These are phyloP conservation scores for Macaca nemestrina DNA, from an alignment of 2,113 vertebrate species.

Conservation along the genomic window DNA sequence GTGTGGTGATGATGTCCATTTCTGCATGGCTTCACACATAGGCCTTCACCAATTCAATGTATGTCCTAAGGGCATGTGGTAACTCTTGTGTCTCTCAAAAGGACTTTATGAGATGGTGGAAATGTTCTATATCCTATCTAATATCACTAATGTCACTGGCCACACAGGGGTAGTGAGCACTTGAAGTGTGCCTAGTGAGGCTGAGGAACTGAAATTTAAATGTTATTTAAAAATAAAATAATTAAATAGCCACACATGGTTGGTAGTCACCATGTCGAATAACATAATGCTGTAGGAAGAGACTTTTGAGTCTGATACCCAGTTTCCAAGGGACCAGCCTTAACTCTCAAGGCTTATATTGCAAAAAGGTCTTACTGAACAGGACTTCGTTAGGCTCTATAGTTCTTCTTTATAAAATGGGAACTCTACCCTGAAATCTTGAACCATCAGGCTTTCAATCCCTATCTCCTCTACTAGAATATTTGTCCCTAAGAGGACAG, in stretches of 20 bases:
- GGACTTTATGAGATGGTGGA: not conserved
- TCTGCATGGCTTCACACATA: not conserved
- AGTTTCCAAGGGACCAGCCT: not conserved
- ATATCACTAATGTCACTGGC: not conserved
- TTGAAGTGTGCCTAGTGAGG: not conserved
- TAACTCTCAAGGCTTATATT: not conserved
- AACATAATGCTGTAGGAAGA: not conserved
- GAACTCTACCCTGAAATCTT: not conserved
- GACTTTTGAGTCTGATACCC: not conserved
- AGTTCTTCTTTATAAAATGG: not conserved
- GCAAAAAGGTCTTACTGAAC: not conserved
- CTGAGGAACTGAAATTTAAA: not conserved
- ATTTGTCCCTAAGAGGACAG: not conserved
- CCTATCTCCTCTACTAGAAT: not conserved
- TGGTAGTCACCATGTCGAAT: not conserved
- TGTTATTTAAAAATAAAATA: not conserved
- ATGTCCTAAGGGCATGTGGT: too few species aligned
- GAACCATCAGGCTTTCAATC: not conserved
- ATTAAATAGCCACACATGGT: not conserved
- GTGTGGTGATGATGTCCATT: not conserved
- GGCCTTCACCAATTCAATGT: not conserved
- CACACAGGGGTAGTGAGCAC: not conserved
- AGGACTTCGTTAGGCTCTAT: not conserved
- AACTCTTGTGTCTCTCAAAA: not conserved
- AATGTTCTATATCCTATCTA: not conserved